Conservation (phyloP, 2,113 vertebrate species). For the Peromyscus maniculatus region DNA sequence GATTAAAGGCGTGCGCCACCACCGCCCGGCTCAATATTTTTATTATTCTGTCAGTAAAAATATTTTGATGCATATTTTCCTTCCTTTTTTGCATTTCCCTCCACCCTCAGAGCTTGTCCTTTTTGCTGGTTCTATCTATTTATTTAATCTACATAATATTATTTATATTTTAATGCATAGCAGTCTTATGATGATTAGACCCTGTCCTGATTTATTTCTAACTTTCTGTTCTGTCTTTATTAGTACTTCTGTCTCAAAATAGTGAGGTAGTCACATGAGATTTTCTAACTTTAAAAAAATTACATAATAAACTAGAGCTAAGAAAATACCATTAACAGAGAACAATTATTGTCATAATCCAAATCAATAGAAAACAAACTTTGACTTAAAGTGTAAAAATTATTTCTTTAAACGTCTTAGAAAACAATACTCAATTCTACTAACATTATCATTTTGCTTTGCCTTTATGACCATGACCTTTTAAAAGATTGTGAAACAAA, state of each 20-base stretch:
- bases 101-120: neutral
- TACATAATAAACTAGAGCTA: neutral
- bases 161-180: neutral
- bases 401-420: neutral
- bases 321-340: neutral
- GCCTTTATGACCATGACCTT: neutral
- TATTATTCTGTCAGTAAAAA: neutral
- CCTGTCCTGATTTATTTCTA: neutral
- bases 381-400: neutral
- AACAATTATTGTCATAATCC: neutral
- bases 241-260: neutral
- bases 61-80: neutral
- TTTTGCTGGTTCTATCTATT: neutral
- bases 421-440: neutral
- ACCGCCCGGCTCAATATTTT: neutral
- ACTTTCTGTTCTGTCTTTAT: neutral
- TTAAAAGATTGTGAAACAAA: neutral
- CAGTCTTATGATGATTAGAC: neutral
- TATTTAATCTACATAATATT: neutral
- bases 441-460: neutral
- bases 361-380: neutral
- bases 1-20: too few relatives aligned
- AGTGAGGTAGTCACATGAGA: neutral
- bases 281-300: constrained; percentile 12
- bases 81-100: neutral